Conservation (phyloP, 2,888 invertebrate species). For the Cosmia trapezina region DNA sequence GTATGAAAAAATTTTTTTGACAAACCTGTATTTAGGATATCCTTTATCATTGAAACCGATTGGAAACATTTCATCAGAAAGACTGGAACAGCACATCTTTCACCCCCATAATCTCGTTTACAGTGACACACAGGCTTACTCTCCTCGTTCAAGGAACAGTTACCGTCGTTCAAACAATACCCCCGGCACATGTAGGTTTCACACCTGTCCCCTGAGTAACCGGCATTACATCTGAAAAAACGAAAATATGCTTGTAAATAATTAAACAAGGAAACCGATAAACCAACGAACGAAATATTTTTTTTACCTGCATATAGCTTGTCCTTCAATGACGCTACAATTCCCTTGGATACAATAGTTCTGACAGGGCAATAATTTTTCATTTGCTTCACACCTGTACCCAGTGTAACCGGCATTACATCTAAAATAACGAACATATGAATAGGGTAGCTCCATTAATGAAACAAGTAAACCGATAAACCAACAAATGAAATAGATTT, state of each 20-base stretch:
- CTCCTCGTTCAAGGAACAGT: neutral
- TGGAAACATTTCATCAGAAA: neutral
- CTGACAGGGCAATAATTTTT: no score
- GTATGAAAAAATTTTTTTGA: no score
- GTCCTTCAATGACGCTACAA: no score
- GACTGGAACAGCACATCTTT: constrained; percentile 11
- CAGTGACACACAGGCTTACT: constrained; percentile 2
- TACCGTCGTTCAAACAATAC: constrained; percentile 3
- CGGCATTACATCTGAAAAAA: constrained; percentile 80
- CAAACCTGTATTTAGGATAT: constrained; percentile 5
- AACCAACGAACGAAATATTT: no score
- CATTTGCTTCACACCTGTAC: no score
- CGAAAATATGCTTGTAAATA: no score
- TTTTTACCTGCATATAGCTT: no score
- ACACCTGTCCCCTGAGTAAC: no score
- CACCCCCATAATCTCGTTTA: neutral
- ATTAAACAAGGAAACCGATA: no score
- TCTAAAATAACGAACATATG: no score
- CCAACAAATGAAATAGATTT: neutral
- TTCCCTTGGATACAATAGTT: no score
- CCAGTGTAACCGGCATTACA: no score
- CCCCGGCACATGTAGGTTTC: constrained; percentile 69
- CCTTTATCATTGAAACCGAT: neutral
- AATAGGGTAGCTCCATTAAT: neutral
- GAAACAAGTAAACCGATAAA: neutral